Conservation (phyloP, 2,888 invertebrate genomes). For the Arge pagana region DNA sequence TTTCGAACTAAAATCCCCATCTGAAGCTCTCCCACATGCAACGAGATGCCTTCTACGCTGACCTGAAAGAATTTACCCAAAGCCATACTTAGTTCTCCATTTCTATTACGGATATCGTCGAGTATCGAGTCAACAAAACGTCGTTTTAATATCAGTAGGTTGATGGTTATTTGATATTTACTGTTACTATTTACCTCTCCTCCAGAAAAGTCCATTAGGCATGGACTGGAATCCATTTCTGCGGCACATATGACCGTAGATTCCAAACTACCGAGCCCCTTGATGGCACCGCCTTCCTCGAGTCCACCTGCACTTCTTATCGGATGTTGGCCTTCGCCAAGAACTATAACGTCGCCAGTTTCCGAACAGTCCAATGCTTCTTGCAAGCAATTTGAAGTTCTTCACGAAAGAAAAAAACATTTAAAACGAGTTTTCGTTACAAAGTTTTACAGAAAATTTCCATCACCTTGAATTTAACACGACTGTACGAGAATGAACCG, state of each 20-base stretch:
- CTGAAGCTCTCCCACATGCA: slow-evolving; percentile 61
- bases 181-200: slow-evolving; percentile 48
- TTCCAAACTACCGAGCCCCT: slow-evolving; percentile 45
- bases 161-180: slow-evolving; percentile 12
- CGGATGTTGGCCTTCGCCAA: slow-evolving; percentile 61
- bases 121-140: not conserved
- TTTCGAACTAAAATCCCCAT: slow-evolving; percentile 61
- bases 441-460: too few species aligned
- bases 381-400: slow-evolving; percentile 49
- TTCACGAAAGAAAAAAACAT: slow-evolving; percentile 4
- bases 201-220: slow-evolving; percentile 62
- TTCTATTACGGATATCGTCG: not conserved
- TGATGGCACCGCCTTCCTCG: slow-evolving; percentile 60
- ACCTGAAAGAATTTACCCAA: slow-evolving; percentile 42
- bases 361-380: slow-evolving; percentile 57
- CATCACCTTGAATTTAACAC: too few species aligned
- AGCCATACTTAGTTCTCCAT: too few species aligned
- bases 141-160: not conserved
- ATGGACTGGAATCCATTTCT: slow-evolving; percentile 59
- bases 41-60: slow-evolving; percentile 61
- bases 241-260: slow-evolving; percentile 55
- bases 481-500: too few species aligned
- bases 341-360: slow-evolving; percentile 59
- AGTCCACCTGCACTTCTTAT: slow-evolving; percentile 61
- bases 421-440: too few species aligned